A percentile compares a stretch with the other conserved stretches of the same genome.
These are phyloP conservation scores for Cartodere bifasciata DNA, from an alignment of 2,888 invertebrate species.

Conservation along the genomic window DNA sequence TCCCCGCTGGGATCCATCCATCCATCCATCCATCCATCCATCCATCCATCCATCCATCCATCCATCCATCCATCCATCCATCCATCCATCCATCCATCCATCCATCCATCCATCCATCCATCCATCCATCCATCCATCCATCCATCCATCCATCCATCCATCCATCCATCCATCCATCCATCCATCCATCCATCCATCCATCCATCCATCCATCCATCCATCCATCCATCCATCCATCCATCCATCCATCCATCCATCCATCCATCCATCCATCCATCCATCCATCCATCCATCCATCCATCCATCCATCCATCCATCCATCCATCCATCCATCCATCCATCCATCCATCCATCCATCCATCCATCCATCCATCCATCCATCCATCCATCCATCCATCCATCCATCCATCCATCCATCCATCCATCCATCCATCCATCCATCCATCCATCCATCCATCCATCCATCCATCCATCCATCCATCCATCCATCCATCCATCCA, in stretches of 20 bases:
- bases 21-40: slow-evolving; percentile 4
- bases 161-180: slow-evolving; percentile 8
- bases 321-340: slow-evolving; percentile 7
- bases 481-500: slow-evolving; percentile 8
- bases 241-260: slow-evolving; percentile 8
- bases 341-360: slow-evolving; percentile 8
- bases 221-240: slow-evolving; percentile 8
- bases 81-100: slow-evolving; percentile 8
- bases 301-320: slow-evolving; percentile 7
- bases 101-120: slow-evolving; percentile 8
- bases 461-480: slow-evolving; percentile 8
- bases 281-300: slow-evolving; percentile 8
- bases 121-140: slow-evolving; percentile 7
- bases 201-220: slow-evolving; percentile 8
- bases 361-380: slow-evolving; percentile 8
- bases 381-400: slow-evolving; percentile 8
- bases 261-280: slow-evolving; percentile 8
- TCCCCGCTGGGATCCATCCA: too few relatives aligned
- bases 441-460: slow-evolving; percentile 7
- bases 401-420: slow-evolving; percentile 6
- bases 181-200: slow-evolving; percentile 8
- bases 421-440: slow-evolving; percentile 7
- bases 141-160: slow-evolving; percentile 8
- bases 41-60: slow-evolving; percentile 8
- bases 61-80: slow-evolving; percentile 8